phyloP scores from a whole-genome alignment of 2,888 invertebrate species.

The Xestia xanthographa region DNA sequence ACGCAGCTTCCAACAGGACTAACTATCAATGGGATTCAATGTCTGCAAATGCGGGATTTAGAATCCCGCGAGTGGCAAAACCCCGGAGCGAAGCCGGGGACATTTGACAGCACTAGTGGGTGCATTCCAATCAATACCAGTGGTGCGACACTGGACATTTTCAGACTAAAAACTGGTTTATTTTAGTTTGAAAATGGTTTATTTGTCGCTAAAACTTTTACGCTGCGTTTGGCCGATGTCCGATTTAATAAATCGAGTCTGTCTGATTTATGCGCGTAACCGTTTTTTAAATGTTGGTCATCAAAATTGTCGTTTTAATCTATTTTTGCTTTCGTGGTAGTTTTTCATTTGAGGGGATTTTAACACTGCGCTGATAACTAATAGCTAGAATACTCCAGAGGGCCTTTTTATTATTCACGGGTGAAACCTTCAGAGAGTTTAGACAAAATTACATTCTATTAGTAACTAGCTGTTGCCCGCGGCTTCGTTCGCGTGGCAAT shows the following conservation, averaged over 20 bases:
- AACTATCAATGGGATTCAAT: constrained; percentile 20
- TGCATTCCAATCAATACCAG: constrained; percentile 61
- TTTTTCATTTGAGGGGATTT: constrained; percentile 32
- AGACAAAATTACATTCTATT: background rate
- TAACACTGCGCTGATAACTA: background rate
- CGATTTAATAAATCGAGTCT: constrained; percentile 62
- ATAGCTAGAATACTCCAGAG: background rate
- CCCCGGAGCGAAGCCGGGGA: constrained; percentile 18
- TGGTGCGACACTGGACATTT: constrained; percentile 52
- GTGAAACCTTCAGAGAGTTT: background rate
- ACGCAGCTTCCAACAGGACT: constrained; percentile 22
- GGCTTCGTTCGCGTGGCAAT: no score
- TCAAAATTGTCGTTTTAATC: constrained; percentile 31
- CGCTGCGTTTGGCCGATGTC: constrained; percentile 45
- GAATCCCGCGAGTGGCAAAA: constrained; percentile 7
- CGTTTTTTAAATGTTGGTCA: constrained; percentile 44
- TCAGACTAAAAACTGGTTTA: constrained; percentile 38
- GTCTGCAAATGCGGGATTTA: constrained; percentile 17
- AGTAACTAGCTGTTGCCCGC: no score
- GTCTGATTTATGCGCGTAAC: constrained; percentile 59
- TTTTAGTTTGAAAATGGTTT: constrained; percentile 61
- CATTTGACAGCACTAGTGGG: constrained; percentile 46
- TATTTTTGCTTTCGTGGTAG: constrained; percentile 15
- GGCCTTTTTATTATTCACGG: background rate
- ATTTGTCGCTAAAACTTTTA: constrained; percentile 61